Evolutionary conservation across 2,797 vertebrate genomes (phyloP), one percentile per base, ranked within the genome.

Genomic region (Erethizon dorsatum): DNA sequence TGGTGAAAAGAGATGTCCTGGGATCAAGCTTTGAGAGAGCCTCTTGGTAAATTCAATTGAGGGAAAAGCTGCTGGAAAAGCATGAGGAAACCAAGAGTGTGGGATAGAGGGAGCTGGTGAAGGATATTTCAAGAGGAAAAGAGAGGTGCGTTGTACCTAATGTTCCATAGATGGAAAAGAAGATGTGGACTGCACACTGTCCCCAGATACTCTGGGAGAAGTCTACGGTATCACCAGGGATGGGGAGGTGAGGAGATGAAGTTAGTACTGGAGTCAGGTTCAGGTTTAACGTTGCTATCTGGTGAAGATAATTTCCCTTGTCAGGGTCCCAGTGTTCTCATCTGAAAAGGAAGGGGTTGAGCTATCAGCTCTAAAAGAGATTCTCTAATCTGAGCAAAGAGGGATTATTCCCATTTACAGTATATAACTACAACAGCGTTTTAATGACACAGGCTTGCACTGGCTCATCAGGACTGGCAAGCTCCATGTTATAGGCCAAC

Each of bases 361-460:
- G 37, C 69, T 52, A 47, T 85, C 2, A 45, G 20, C 6, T 63
- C 88, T 85, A 61, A 95, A 96, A 89, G 45, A 65, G 4, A 28
- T 28, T 86, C 86, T 91, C 52, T 93, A 94, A 93, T 96, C 47
- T 91, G 26, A 95, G 78, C 45, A 91, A 95, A 89, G 56, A 61
- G 31, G 37, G 57, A 84, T 96, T 80, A 75, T 87, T 93, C 75
- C 56, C 84, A 80, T 93, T 87, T 96, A 80, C 75, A 89, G 52
- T 0, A 15, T 61, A 18, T 83, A 92, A 85, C 67, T 61, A 52
- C 0, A 41, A 92, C 20, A 91, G 28, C 8, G 83, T 96, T 95
- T 96, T 89, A 92, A 95, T 93, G 97, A 94, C 93, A 83, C 0
- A 0, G 37, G 91, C 50, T 90, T 94, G 78, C 57, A 18, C n/a